Percentiles rank a stretch among this genome's conserved stretches.
phyloP scores from a whole-genome alignment of 2,888 invertebrate species.

The Apotomis capreana region DNA sequence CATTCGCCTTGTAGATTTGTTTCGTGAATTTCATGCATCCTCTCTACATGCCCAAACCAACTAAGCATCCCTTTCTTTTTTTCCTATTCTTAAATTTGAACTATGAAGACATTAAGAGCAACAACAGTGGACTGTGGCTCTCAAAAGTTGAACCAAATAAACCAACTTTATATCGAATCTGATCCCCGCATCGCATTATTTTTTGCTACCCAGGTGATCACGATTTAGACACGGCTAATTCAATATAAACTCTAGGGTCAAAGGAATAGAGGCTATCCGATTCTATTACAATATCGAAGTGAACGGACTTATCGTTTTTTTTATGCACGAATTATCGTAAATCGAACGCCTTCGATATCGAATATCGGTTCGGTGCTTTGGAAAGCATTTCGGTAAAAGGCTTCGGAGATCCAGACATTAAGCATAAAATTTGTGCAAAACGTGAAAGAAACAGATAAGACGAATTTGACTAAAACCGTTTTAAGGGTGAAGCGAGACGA shows the following conservation, averaged over 20 bases:
- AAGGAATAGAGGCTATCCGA: constrained; percentile 18
- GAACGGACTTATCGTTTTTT: constrained; percentile 39
- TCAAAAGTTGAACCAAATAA: constrained; percentile 18
- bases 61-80: too few relatives aligned
- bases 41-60: too few relatives aligned
- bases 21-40: too few relatives aligned
- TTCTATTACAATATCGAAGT: constrained; percentile 21
- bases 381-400: constrained; percentile 38
- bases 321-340: constrained; percentile 42
- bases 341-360: constrained; percentile 40
- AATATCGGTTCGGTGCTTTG: constrained; percentile 36
- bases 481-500: not conserved
- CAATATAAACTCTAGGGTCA: constrained; percentile 13
- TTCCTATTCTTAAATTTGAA: too few relatives aligned
- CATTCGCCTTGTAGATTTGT: too few relatives aligned
- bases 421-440: constrained; percentile 28
- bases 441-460: constrained; percentile 23
- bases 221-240: not conserved
- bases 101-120: too few relatives aligned
- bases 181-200: constrained; percentile 24
- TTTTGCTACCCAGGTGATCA: constrained; percentile 34
- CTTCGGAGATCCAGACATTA: constrained; percentile 33
- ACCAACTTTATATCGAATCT: constrained; percentile 25
- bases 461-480: constrained; percentile 6
- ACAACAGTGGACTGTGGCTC: not conserved